phyloP scores from a whole-genome alignment of 1,140 invertebrate species.

The Reticulitermes speratus region DNA sequence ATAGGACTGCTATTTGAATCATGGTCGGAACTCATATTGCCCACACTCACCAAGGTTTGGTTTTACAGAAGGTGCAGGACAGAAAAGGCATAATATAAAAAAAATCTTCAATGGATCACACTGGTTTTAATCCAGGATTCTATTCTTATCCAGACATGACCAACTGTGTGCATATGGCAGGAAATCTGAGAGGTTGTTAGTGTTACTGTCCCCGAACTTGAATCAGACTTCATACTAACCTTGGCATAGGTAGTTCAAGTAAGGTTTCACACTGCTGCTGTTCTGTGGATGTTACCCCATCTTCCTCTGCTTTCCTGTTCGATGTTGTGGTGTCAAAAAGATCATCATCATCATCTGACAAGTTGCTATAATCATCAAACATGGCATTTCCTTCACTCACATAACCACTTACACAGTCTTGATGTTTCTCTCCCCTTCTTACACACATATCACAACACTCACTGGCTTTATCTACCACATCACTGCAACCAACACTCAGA shows the following conservation, averaged over 20 bases:
- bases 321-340: neutral
- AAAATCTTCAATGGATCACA: too few relatives aligned
- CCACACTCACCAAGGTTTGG: too few relatives aligned
- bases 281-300: conserved; percentile 42
- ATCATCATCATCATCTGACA: conserved; percentile 28
- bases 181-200: too few relatives aligned
- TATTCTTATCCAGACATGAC: too few relatives aligned
- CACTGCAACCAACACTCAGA: neutral
- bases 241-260: conserved; percentile 59
- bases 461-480: neutral
- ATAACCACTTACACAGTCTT: neutral
- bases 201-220: too few relatives aligned
- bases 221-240: conserved; percentile 44
- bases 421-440: neutral
- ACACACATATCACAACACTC: neutral
- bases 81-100: too few relatives aligned
- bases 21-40: too few relatives aligned
- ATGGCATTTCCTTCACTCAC: conserved; percentile 20
- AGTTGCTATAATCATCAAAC: conserved; percentile 24
- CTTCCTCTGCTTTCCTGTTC: conserved; percentile 36
- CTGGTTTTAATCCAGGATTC: too few relatives aligned
- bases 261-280: neutral
- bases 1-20: too few relatives aligned
- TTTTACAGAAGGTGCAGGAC: too few relatives aligned
- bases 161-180: too few relatives aligned